Conservation (phyloP, 1,140 invertebrate species). For the Eueides isabella region DNA sequence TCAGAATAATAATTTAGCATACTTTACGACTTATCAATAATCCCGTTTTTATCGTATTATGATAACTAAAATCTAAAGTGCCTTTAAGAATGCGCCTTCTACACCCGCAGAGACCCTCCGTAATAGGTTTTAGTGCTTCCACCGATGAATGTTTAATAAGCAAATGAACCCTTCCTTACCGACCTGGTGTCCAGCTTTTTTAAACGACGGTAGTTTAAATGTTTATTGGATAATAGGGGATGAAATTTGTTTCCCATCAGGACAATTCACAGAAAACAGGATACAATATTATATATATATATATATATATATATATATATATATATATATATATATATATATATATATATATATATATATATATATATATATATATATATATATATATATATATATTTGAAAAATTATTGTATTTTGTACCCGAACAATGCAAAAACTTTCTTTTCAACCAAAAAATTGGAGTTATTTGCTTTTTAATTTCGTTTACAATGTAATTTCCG, state of each 20-base stretch:
- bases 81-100: constrained; percentile 47
- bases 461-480: constrained; percentile 40
- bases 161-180: constrained; percentile 63
- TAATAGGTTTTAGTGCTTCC: constrained; percentile 58
- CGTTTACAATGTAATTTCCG: constrained; percentile 64
- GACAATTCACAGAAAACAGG: neutral
- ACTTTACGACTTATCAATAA: constrained; percentile 16
- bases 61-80: constrained; percentile 10
- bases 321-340: no score
- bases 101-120: constrained; percentile 42
- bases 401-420: neutral
- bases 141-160: constrained; percentile 68
- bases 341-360: no score
- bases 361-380: no score
- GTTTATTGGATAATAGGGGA: constrained; percentile 38
- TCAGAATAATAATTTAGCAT: neutral
- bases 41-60: constrained; percentile 13
- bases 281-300: constrained; percentile 8
- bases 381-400: no score
- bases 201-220: constrained; percentile 47
- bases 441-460: constrained; percentile 22
- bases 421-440: constrained; percentile 17
- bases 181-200: constrained; percentile 47
- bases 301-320: no score
- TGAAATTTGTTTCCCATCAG: constrained; percentile 16